These are phyloP conservation scores for Kradibia gibbosae DNA, from an alignment of 1,140 invertebrate species.

Conservation along the genomic window DNA sequence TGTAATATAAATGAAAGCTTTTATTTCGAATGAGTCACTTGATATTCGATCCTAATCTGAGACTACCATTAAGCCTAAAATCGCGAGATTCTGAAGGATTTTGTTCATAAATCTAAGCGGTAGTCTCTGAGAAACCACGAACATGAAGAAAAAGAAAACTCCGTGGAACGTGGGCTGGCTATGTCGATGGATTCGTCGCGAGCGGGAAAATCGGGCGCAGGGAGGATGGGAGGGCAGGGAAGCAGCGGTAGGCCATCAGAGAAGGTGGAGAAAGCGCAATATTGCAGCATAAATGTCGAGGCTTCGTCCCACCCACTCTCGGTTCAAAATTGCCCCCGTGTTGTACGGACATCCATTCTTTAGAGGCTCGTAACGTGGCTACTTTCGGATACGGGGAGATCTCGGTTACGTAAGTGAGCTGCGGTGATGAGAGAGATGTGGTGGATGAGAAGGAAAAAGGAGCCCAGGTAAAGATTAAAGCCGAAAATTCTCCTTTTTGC, in stretches of 20 bases:
- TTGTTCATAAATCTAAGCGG: neutral
- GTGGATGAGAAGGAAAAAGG: neutral
- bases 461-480: slow-evolving; percentile 40
- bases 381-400: too few relatives aligned
- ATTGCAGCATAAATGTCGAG: slow-evolving; percentile 34
- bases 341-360: neutral
- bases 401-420: too few relatives aligned
- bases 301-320: neutral
- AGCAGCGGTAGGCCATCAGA: neutral
- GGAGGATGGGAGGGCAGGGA: neutral
- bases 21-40: too few relatives aligned
- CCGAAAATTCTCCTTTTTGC: slow-evolving; percentile 2
- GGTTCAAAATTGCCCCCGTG: slow-evolving; percentile 28
- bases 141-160: neutral
- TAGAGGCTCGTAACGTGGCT: too few relatives aligned
- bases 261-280: slow-evolving; percentile 22
- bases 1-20: too few relatives aligned
- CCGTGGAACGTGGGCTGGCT: neutral
- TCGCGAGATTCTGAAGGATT: neutral
- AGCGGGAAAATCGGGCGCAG: neutral
- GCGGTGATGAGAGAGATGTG: neutral
- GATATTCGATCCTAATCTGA: too few relatives aligned
- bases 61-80: too few relatives aligned
- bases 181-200: neutral
- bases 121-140: neutral